A percentile compares a stretch with the other conserved stretches of the same genome.
Evolutionary conservation across 2,113 vertebrate species (phyloP).

Genomic region (Nannobrachium achirus): DNA sequence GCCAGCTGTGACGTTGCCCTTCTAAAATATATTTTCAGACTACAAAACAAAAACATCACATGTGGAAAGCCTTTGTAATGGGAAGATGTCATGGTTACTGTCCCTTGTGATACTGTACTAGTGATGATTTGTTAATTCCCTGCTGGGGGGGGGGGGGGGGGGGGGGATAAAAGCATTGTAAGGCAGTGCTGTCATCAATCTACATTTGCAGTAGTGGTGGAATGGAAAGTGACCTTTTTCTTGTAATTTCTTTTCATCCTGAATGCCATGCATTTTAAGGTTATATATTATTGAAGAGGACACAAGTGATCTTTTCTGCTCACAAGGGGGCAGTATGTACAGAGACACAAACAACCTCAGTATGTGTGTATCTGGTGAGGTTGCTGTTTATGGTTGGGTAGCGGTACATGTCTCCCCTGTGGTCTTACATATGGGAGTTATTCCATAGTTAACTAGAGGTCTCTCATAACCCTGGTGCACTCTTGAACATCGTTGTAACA

Average conservation of each 20-base stretch:
- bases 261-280: slow-evolving; percentile 16
- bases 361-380: slow-evolving; percentile 13
- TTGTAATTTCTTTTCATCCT: neutral
- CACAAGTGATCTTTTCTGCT: slow-evolving; percentile 28
- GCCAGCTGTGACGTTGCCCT: slow-evolving; percentile 1
- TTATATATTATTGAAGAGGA: slow-evolving; percentile 11
- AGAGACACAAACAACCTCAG: slow-evolving; percentile 21
- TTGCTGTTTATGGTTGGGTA: slow-evolving; percentile 4
- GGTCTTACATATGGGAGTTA: slow-evolving; percentile 26
- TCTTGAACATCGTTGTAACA: neutral
- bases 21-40: slow-evolving; percentile 1
- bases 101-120: slow-evolving; percentile 37
- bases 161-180: neutral
- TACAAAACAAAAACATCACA: slow-evolving; percentile 35
- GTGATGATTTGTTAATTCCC: slow-evolving; percentile 23
- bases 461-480: neutral
- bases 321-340: slow-evolving; percentile 76
- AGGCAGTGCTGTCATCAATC: neutral
- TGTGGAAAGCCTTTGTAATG: slow-evolving; percentile 33
- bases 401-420: slow-evolving; percentile 19
- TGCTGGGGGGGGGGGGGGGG: neutral
- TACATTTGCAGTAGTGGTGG: neutral
- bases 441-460: slow-evolving; percentile 32
- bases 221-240: neutral
- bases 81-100: slow-evolving; percentile 56